phyloP scores from a whole-genome alignment of 2,888 invertebrate species.

The Catotricha subobsoleta region DNA sequence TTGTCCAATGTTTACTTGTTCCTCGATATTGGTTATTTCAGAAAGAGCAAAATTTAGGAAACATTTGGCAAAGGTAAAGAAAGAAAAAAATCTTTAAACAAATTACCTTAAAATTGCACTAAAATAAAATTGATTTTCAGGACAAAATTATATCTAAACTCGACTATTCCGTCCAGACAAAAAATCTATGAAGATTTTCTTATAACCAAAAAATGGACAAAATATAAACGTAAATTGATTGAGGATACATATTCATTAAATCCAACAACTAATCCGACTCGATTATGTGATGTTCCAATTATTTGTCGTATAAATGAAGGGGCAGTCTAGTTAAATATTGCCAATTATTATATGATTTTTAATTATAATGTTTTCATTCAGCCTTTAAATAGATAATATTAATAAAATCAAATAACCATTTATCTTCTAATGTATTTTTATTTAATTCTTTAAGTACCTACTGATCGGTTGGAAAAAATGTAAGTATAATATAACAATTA shows the following conservation, averaged over 20 bases:
- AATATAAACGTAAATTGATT: slow-evolving; percentile 20
- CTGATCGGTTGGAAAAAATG: too few relatives aligned
- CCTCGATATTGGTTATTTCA: slow-evolving; percentile 52
- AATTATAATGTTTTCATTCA: not conserved
- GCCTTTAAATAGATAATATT: not conserved
- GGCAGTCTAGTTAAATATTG: not conserved
- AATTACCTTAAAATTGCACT: not conserved
- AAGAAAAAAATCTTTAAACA: not conserved
- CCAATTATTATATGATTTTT: not conserved
- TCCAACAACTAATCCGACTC: slow-evolving; percentile 15
- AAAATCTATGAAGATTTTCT: slow-evolving; percentile 20
- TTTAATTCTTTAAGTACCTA: too few relatives aligned
- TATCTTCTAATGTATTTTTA: too few relatives aligned
- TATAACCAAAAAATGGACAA: slow-evolving; percentile 21
- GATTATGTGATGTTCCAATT: slow-evolving; percentile 22
- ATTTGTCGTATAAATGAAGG: slow-evolving; percentile 24
- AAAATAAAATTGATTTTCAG: slow-evolving; percentile 5
- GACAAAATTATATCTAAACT: slow-evolving; percentile 20
- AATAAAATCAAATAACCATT: too few relatives aligned
- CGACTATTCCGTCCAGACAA: slow-evolving; percentile 23
- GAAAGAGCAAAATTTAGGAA: slow-evolving; percentile 26
- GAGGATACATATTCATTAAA: slow-evolving; percentile 6
- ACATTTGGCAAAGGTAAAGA: slow-evolving; percentile 23
- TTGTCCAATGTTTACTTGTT: slow-evolving; percentile 45
- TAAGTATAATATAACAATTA: too few relatives aligned